Conservation (phyloP, 2,888 invertebrate genomes). For the Melipona bicolor region DNA sequence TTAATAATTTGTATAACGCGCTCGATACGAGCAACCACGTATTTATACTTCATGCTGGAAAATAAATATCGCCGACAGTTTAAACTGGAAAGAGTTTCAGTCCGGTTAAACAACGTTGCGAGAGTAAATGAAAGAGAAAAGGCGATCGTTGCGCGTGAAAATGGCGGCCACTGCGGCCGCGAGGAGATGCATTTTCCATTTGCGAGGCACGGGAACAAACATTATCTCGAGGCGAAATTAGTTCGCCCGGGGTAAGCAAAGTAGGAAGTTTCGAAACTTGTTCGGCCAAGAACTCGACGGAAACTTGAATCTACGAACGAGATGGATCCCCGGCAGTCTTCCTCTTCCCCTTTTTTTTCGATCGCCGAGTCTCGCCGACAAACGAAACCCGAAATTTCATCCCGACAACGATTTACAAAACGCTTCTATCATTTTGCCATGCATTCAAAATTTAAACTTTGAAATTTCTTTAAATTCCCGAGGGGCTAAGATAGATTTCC, state of each 20-base stretch:
- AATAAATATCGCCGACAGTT: neutral
- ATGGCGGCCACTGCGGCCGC: neutral
- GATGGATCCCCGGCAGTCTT: neutral
- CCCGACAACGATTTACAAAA: neutral
- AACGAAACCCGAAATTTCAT: neutral
- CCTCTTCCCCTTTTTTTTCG: too few species aligned
- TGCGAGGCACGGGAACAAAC: slow-evolving; percentile 25
- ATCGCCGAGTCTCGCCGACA: neutral
- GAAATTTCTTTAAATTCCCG: neutral
- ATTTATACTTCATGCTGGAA: neutral
- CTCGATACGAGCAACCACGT: neutral
- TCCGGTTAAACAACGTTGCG: neutral
- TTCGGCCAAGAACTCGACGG: neutral
- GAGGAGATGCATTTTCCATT: slow-evolving; percentile 2
- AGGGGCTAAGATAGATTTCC: neutral
- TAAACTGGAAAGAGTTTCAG: neutral
- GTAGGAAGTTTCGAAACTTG: slow-evolving; percentile 15
- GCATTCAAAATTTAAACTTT: neutral
- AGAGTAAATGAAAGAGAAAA: neutral
- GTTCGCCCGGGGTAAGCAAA: neutral
- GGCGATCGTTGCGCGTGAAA: neutral
- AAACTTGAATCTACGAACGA: neutral
- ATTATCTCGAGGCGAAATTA: slow-evolving; percentile 37
- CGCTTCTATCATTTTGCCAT: too few species aligned
- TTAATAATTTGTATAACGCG: too few species aligned